Conservation (phyloP, 2,113 vertebrate genomes). For the Pluvialis apricaria region DNA sequence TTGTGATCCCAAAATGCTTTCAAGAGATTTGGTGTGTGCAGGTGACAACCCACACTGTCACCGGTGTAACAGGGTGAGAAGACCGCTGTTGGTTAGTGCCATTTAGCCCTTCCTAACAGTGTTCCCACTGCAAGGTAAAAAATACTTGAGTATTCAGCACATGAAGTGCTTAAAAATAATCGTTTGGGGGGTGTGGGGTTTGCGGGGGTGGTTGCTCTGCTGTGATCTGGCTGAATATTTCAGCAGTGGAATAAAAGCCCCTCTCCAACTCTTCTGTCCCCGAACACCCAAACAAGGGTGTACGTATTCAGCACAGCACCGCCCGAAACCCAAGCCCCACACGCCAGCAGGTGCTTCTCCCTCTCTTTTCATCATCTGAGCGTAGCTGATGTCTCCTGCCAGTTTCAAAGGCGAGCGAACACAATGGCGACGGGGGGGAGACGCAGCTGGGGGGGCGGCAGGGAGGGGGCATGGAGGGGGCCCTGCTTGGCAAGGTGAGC, state of each 20-base stretch:
- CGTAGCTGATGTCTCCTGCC: not conserved
- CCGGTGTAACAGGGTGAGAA: not conserved
- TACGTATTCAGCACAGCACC: not conserved
- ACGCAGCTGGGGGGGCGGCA: not conserved
- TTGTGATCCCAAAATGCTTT: not conserved
- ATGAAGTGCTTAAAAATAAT: not conserved
- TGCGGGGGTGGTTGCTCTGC: not conserved
- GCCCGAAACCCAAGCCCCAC: not conserved
- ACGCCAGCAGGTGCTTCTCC: not conserved
- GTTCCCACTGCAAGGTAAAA: not conserved
- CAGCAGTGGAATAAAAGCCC: not conserved
- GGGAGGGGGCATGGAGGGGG: not conserved
- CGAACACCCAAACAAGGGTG: not conserved
- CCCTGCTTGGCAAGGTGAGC: slow-evolving; percentile 16
- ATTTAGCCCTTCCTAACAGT: not conserved
- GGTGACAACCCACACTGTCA: not conserved
- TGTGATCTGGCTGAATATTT: not conserved
- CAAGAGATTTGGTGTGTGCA: not conserved
- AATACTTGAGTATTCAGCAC: not conserved
- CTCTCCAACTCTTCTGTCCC: not conserved
- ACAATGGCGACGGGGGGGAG: not conserved
- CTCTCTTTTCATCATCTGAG: not conserved
- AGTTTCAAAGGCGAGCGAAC: not conserved
- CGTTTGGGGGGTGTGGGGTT: not conserved
- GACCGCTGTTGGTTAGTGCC: not conserved